Evolutionary conservation across 2,888 invertebrate species (phyloP).

Genomic region (Volucella bombylans): DNA sequence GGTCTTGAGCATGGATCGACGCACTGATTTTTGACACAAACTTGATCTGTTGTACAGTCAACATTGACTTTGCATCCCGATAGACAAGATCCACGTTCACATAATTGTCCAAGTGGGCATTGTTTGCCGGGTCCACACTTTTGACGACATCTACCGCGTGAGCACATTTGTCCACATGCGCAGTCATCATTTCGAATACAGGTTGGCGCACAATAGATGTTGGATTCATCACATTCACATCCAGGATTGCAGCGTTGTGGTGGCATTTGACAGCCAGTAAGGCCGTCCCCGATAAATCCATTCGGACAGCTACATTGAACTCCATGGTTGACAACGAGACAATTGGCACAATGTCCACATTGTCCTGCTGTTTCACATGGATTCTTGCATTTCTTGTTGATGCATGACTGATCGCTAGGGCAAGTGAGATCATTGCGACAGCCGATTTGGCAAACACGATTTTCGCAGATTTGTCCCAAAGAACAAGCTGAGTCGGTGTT

Average conservation of each 20-base stretch:
- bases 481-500: slow-evolving; percentile 92
- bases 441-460: slow-evolving; percentile 92
- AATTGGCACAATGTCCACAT: slow-evolving; percentile 93
- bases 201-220: slow-evolving; percentile 87
- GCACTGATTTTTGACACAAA: slow-evolving; percentile 88
- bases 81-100: slow-evolving; percentile 87
- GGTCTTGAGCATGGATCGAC: slow-evolving; percentile 87
- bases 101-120: slow-evolving; percentile 90
- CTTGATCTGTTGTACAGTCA: slow-evolving; percentile 90
- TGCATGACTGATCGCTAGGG: slow-evolving; percentile 88
- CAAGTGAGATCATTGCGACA: slow-evolving; percentile 93
- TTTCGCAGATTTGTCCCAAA: slow-evolving; percentile 92
- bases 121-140: slow-evolving; percentile 86
- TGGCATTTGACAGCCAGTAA: slow-evolving; percentile 89
- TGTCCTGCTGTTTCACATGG: slow-evolving; percentile 89
- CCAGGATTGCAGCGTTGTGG: slow-evolving; percentile 88
- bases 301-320: slow-evolving; percentile 93
- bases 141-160: slow-evolving; percentile 88
- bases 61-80: slow-evolving; percentile 91
- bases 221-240: slow-evolving; percentile 91
- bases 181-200: slow-evolving; percentile 88
- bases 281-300: slow-evolving; percentile 91
- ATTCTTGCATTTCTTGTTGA: slow-evolving; percentile 90
- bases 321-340: slow-evolving; percentile 91
- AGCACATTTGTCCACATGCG: slow-evolving; percentile 91